Percentiles rank a stretch among this genome's conserved stretches.
These are phyloP conservation scores for Chloropsis cyanopogon DNA, from an alignment of 2,113 vertebrate genomes.

Conservation along the genomic window DNA sequence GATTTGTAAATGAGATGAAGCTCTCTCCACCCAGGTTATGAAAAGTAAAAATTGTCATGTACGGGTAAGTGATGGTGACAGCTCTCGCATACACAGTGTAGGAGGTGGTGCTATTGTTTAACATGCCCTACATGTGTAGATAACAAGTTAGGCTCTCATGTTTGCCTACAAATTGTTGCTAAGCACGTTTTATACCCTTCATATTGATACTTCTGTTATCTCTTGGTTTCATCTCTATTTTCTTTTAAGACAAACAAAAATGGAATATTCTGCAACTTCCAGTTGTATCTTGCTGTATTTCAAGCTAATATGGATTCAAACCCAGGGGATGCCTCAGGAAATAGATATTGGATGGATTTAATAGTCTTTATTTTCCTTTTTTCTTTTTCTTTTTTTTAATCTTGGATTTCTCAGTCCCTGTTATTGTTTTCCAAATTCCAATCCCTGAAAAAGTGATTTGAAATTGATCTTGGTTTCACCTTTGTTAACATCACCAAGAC, in stretches of 20 bases:
- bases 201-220: not conserved
- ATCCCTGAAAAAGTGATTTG: not conserved
- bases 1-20: slow-evolving; percentile 58
- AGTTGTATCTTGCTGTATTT: not conserved
- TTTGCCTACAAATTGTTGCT: slow-evolving; percentile 38
- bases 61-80: slow-evolving; percentile 44
- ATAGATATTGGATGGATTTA: not conserved
- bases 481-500: not conserved
- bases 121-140: slow-evolving; percentile 29
- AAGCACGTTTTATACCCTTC: not conserved
- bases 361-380: not conserved
- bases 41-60: slow-evolving; percentile 57
- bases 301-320: not conserved
- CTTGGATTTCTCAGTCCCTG: not conserved
- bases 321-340: not conserved
- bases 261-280: not conserved
- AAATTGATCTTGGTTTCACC: not conserved
- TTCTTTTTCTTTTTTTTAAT: not conserved
- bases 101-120: slow-evolving; percentile 15
- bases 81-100: slow-evolving; percentile 2
- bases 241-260: slow-evolving; percentile 10
- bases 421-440: not conserved
- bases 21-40: slow-evolving; percentile 56
- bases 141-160: slow-evolving; percentile 1
- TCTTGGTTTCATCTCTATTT: slow-evolving; percentile 22